phyloP scores from a whole-genome alignment of 2,113 vertebrate species.

The Neoarius graeffei region DNA sequence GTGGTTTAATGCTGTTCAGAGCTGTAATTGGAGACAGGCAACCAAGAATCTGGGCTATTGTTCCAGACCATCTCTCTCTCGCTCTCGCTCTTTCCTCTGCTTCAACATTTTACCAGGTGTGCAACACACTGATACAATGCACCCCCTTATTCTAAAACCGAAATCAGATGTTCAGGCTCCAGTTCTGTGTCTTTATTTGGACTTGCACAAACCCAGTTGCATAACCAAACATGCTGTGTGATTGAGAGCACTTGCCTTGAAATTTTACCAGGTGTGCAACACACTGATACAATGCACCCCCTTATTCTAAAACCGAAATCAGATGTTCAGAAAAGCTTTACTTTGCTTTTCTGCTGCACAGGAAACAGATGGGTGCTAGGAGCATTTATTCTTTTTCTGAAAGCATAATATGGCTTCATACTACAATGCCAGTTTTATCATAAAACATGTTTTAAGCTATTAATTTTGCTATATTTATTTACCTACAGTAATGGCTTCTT shows the following conservation, averaged over 20 bases:
- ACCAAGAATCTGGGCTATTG: constrained; percentile 3
- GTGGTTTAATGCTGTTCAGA: constrained; percentile 52
- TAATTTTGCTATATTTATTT: background rate
- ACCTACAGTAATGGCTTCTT: background rate
- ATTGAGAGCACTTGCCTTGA: constrained; percentile 49
- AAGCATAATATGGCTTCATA: background rate
- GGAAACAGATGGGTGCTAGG: background rate
- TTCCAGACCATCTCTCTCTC: constrained; percentile 2
- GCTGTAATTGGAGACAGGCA: constrained; percentile 66
- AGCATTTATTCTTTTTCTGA: background rate
- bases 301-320: too few species aligned
- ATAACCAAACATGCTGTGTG: constrained; percentile 56
- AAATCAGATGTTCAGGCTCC: constrained; percentile 62
- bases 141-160: constrained; percentile 56
- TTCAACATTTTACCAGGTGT: constrained; percentile 36
- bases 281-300: too few species aligned
- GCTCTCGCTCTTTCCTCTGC: background rate
- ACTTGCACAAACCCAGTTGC: constrained; percentile 49
- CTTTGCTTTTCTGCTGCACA: background rate
- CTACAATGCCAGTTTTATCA: background rate
- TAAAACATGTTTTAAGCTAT: background rate
- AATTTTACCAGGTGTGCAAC: too few species aligned
- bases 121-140: constrained; percentile 54
- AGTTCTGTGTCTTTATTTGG: constrained; percentile 44
- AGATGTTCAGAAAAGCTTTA: too few species aligned